Conservation (phyloP, 1,140 invertebrate genomes). For the Copidosoma floridanum region DNA sequence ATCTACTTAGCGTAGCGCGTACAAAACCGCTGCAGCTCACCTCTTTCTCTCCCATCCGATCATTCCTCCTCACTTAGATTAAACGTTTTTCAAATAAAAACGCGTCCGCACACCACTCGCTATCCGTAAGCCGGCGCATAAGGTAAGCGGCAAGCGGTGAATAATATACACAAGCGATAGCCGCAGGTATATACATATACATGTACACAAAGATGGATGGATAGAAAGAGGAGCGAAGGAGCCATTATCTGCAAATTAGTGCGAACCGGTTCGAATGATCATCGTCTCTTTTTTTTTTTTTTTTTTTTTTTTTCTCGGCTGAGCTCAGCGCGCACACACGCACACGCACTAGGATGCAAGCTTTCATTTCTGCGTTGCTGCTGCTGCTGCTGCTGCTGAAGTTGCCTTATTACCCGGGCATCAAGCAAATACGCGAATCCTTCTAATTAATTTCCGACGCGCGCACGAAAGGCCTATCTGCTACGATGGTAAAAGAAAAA, state of each 20-base stretch:
- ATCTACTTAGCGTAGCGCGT: too few species aligned
- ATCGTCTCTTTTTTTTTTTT: too few species aligned
- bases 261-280: slow-evolving; percentile 29
- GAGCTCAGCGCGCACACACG: too few species aligned
- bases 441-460: slow-evolving; percentile 28
- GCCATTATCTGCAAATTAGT: slow-evolving; percentile 30
- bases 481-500: too few species aligned
- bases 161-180: too few species aligned
- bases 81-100: slow-evolving; percentile 30
- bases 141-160: too few species aligned
- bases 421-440: slow-evolving; percentile 26
- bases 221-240: slow-evolving; percentile 15
- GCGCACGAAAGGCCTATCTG: background rate
- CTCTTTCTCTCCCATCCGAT: too few species aligned
- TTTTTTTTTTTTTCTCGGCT: background rate
- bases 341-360: too few species aligned
- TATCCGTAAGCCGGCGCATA: background rate
- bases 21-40: too few species aligned
- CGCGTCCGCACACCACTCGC: background rate
- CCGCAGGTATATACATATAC: too few species aligned
- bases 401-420: slow-evolving; percentile 19
- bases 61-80: slow-evolving; percentile 25
- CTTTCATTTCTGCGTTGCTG: slow-evolving; percentile 9
- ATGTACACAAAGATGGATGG: background rate
- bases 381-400: background rate